Percentiles rank a stretch among this genome's conserved stretches.
Conservation (phyloP, 2,113 vertebrate genomes). For the Aegotheles bennettii region DNA sequence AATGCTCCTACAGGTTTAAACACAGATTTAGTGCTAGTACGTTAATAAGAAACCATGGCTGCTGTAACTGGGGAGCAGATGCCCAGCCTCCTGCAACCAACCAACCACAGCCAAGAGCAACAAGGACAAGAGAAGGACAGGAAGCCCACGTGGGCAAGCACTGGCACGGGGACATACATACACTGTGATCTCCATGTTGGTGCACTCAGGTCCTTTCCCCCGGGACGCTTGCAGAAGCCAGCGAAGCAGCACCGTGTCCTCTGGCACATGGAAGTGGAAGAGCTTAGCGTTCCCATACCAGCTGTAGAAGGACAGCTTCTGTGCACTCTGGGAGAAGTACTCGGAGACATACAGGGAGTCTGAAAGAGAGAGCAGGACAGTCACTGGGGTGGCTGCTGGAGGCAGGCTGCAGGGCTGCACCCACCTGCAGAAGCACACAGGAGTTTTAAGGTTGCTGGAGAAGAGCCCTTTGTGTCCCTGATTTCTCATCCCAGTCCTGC, state of each 20-base stretch:
- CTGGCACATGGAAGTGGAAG: slow-evolving; percentile 87
- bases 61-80: not conserved
- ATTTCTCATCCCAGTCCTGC: not conserved
- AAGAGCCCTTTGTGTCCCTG: not conserved
- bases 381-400: not conserved
- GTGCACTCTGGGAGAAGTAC: slow-evolving; percentile 85
- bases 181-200: slow-evolving; percentile 80
- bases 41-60: not conserved
- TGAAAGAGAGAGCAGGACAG: slow-evolving; percentile 25
- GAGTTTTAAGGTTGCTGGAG: not conserved
- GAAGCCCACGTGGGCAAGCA: not conserved
- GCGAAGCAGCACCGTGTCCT: slow-evolving; percentile 81
- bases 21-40: not conserved
- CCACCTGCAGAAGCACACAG: not conserved
- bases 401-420: not conserved
- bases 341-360: slow-evolving; percentile 78
- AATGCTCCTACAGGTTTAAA: not conserved
- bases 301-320: slow-evolving; percentile 87
- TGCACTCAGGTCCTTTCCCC: slow-evolving; percentile 75
- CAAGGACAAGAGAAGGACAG: not conserved
- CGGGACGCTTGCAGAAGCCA: slow-evolving; percentile 85
- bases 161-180: slow-evolving; percentile 58
- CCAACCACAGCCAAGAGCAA: not conserved
- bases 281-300: slow-evolving; percentile 89
- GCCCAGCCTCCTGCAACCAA: not conserved